A percentile compares a stretch with the other conserved stretches of the same genome.
These are phyloP conservation scores for Tonatia bakeri DNA, from an alignment of 2,113 vertebrate species.

Conservation along the genomic window DNA sequence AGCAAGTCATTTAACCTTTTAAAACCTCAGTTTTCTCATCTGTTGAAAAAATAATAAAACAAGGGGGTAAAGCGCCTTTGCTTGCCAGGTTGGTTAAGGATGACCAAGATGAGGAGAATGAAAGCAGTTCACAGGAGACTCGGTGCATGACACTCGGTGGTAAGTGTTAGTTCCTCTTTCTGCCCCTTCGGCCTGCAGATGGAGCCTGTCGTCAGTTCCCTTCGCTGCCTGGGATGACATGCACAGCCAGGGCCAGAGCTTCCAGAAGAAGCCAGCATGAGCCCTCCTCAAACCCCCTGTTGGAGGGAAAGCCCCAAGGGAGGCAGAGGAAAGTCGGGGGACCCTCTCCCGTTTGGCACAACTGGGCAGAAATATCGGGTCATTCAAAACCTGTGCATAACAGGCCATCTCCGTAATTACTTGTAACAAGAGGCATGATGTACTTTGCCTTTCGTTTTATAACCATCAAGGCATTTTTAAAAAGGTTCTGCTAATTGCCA, in stretches of 20 bases:
- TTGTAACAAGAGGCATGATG: constrained; percentile 11
- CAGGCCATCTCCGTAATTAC: background rate
- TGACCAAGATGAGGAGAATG: background rate
- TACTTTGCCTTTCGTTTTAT: constrained; percentile 41
- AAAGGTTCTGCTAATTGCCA: constrained; percentile 63
- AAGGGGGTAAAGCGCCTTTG: background rate
- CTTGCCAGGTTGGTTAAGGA: background rate
- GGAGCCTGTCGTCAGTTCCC: background rate
- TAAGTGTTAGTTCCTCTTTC: background rate
- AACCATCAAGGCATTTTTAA: background rate
- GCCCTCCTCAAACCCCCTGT: background rate
- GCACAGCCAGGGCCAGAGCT: background rate
- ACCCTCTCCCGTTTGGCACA: background rate
- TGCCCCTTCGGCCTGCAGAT: background rate
- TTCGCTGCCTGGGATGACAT: background rate
- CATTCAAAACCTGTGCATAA: constrained; percentile 26
- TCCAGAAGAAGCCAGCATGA: background rate
- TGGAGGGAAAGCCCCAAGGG: background rate
- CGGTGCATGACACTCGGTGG: too few relatives aligned
- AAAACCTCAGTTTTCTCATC: background rate
- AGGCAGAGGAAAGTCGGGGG: background rate
- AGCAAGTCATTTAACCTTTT: background rate
- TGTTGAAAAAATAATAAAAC: background rate
- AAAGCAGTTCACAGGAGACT: background rate
- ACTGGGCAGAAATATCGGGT: background rate